Conservation (phyloP, 2,888 invertebrate species). For the Oscheius myriophilus region DNA sequence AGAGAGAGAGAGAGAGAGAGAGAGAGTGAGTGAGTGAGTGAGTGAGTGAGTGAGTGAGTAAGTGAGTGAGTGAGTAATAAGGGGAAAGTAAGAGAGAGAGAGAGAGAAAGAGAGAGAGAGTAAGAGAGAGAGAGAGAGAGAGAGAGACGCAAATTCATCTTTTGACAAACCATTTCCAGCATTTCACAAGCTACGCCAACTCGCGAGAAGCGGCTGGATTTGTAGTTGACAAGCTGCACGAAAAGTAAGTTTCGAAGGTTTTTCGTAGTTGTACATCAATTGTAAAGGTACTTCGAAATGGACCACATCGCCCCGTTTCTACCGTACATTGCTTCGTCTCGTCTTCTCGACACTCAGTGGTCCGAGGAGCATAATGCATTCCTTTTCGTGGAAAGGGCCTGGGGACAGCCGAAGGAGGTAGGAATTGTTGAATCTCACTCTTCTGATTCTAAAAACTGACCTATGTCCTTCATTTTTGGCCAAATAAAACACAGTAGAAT, state of each 20-base stretch:
- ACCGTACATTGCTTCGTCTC: constrained; percentile 48
- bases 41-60: background rate
- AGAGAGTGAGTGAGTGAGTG: background rate
- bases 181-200: constrained; percentile 48
- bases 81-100: background rate
- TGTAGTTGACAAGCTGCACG: constrained; percentile 44
- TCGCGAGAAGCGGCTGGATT: constrained; percentile 56
- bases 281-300: constrained; percentile 44
- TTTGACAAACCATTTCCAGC: constrained; percentile 27
- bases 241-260: constrained; percentile 21
- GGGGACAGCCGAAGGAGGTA: constrained; percentile 59
- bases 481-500: too few species aligned
- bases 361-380: constrained; percentile 55
- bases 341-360: constrained; percentile 51
- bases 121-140: background rate
- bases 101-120: background rate
- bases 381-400: constrained; percentile 56
- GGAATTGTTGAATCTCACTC: too few species aligned
- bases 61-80: background rate
- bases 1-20: background rate
- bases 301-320: constrained; percentile 41
- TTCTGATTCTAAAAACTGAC: too few species aligned
- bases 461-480: too few species aligned
- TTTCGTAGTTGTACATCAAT: background rate
- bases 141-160: background rate